These are phyloP conservation scores for Buphagus erythrorhynchus DNA, from an alignment of 2,797 vertebrate genomes.

Conservation along the genomic window DNA sequence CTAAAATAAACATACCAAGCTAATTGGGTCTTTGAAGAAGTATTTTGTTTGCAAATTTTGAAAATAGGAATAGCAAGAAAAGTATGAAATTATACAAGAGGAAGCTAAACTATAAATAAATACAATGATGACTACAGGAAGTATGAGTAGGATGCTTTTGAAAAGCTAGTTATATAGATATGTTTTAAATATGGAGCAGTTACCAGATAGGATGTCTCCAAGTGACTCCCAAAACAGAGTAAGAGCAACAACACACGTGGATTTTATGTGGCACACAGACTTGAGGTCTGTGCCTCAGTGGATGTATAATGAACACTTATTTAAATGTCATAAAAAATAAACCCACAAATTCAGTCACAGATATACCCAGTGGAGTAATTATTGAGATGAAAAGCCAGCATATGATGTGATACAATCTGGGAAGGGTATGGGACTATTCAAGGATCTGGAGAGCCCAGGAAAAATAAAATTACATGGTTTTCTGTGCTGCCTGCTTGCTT, in stretches of 20 bases:
- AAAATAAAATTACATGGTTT: fast-evolving
- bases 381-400: neutral
- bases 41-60: neutral
- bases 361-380: neutral
- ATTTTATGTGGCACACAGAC: neutral
- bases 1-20: neutral
- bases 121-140: neutral
- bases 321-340: neutral
- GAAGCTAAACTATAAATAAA: neutral
- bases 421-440: neutral
- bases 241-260: neutral
- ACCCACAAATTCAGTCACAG: neutral
- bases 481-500: neutral
- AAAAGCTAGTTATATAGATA: neutral
- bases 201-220: neutral
- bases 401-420: neutral
- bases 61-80: neutral
- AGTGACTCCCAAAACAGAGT: neutral
- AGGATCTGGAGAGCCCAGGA: neutral
- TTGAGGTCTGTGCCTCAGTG: neutral
- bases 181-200: neutral
- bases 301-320: neutral
- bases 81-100: neutral
- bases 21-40: neutral
- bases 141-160: neutral